Conservation (phyloP, 2,113 vertebrate species). For the Lathamus discolor region DNA sequence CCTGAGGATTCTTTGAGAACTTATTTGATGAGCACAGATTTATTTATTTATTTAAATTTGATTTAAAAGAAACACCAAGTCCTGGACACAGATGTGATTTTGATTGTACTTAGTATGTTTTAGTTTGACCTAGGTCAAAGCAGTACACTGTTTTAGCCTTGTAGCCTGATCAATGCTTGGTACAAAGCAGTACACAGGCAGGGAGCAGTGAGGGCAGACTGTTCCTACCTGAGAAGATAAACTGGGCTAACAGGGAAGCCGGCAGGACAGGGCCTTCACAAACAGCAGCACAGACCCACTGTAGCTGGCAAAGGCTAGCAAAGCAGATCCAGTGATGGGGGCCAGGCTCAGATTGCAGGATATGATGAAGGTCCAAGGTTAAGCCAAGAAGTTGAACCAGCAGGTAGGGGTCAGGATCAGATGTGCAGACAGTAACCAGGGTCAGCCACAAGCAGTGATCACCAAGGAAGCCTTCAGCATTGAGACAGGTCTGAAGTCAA, state of each 20-base stretch:
- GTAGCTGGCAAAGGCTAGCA: neutral
- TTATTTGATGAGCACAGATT: neutral
- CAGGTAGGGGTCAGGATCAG: neutral
- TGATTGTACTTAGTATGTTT: neutral
- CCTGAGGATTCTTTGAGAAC: neutral
- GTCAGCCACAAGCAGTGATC: neutral
- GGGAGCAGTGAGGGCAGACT: neutral
- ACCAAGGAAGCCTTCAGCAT: neutral
- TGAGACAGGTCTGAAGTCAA: neutral
- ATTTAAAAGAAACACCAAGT: neutral
- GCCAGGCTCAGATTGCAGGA: neutral
- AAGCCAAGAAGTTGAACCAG: neutral
- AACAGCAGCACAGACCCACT: accelerated
- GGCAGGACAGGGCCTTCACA: neutral
- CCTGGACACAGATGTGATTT: neutral
- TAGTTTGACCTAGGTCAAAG: neutral
- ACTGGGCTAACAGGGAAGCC: neutral
- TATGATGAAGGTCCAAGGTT: neutral
- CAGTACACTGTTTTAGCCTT: neutral
- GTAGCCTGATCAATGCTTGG: too few species aligned
- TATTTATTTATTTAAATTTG: neutral
- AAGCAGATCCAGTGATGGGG: neutral
- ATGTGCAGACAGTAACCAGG: neutral
- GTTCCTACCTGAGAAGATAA: neutral
- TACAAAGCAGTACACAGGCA: neutral